These are phyloP conservation scores for Eutolmus rufibarbis DNA, from an alignment of 2,888 invertebrate genomes.

Conservation along the genomic window DNA sequence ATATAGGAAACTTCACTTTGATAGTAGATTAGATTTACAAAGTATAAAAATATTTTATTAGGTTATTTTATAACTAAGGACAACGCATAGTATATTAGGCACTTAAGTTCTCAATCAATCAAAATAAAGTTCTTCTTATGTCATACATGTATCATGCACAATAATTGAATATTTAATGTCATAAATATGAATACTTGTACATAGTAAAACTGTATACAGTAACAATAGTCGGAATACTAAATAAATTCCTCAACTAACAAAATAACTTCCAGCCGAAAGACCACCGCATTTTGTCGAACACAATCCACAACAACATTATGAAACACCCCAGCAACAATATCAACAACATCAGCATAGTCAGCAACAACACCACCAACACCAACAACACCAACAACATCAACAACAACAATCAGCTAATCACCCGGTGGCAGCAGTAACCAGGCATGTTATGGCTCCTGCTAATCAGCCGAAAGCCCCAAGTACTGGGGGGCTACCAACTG, in stretches of 20 bases:
- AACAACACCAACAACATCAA: background rate
- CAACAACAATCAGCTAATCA: constrained; percentile 47
- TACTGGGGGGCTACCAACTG: constrained; percentile 79
- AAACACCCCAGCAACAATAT: background rate
- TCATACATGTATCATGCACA: background rate
- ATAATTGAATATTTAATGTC: background rate
- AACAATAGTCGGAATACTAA: constrained; percentile 17
- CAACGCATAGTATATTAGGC: background rate
- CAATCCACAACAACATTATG: constrained; percentile 49
- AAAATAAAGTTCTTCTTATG: background rate
- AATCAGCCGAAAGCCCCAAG: constrained; percentile 71
- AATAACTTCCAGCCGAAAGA: constrained; percentile 47
- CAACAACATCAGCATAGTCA: constrained; percentile 44
- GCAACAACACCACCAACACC: background rate
- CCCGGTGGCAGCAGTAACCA: constrained; percentile 52
- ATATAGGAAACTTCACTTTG: too few relatives aligned
- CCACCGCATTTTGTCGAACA: constrained; percentile 47
- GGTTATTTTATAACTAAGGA: background rate
- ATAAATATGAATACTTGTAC: background rate
- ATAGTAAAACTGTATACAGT: background rate
- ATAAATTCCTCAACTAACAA: constrained; percentile 49
- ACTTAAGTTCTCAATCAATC: background rate
- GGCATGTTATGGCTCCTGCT: constrained; percentile 80
- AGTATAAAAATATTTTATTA: too few relatives aligned
- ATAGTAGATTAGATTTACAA: too few relatives aligned